Evolutionary conservation across 2,888 invertebrate genomes (phyloP).

Genomic region (Cerastoderma edule): DNA sequence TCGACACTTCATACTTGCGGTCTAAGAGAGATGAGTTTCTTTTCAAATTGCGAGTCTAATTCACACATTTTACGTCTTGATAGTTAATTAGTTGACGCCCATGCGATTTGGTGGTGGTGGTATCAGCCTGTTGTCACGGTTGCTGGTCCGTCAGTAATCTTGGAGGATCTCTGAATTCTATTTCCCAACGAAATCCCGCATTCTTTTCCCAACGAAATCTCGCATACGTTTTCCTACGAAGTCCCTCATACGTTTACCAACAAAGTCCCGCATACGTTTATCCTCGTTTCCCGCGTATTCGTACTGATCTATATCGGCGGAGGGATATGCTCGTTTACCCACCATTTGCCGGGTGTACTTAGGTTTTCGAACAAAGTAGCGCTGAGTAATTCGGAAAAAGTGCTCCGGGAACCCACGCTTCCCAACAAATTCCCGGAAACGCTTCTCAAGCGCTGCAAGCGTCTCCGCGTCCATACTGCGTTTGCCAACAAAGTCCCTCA

Average conservation of each 20-base stretch:
- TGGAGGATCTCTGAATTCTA: too few relatives aligned
- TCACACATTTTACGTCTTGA: too few relatives aligned
- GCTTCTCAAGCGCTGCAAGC: constrained; percentile 42
- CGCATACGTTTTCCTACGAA: constrained; percentile 54
- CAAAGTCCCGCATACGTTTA: constrained; percentile 52
- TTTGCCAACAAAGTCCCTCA: constrained; percentile 57
- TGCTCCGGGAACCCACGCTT: constrained; percentile 47
- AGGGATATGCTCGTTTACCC: constrained; percentile 38
- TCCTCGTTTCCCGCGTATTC: constrained; percentile 31
- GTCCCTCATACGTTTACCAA: constrained; percentile 51
- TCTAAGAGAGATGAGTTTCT: too few relatives aligned
- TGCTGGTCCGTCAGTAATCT: too few relatives aligned
- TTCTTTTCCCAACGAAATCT: constrained; percentile 50
- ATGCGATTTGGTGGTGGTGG: too few relatives aligned
- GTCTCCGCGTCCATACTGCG: constrained; percentile 24
- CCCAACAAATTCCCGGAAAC: constrained; percentile 57
- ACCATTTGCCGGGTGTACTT: constrained; percentile 54
- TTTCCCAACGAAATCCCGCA: constrained; percentile 18
- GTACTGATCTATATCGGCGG: background rate
- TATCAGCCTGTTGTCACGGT: too few relatives aligned
- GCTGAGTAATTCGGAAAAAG: constrained; percentile 27
- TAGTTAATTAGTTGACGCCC: too few relatives aligned
- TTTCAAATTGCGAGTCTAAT: too few relatives aligned
- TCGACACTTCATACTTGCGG: too few relatives aligned
- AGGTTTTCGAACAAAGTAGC: constrained; percentile 47